phyloP scores from a whole-genome alignment of 2,888 invertebrate species.

The Halictus ligatus region DNA sequence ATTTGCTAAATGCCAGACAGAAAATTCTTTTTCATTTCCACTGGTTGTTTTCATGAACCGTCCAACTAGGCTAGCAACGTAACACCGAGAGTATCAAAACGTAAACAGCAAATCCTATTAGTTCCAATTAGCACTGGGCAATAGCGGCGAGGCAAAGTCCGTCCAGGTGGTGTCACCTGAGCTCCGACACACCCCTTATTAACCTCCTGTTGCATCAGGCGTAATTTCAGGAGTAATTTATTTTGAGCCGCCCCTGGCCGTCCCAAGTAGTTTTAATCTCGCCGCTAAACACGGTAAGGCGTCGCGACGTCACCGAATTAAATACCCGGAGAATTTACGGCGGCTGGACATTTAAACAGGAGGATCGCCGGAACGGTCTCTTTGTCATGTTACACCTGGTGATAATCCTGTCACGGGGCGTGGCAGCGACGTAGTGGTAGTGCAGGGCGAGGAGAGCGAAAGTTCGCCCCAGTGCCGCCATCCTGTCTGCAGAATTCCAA shows the following conservation, averaged over 20 bases:
- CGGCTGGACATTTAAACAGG: conserved; percentile 35
- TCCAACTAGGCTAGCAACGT: not conserved
- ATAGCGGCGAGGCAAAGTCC: not conserved
- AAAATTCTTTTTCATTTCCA: not conserved
- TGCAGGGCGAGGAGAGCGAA: conserved; percentile 75
- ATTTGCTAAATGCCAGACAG: no score
- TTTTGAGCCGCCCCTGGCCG: not conserved
- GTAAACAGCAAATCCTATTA: not conserved
- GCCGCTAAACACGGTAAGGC: not conserved
- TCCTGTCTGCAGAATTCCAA: conserved; percentile 78
- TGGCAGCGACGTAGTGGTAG: conserved; percentile 70
- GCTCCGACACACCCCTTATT: conserved; percentile 7
- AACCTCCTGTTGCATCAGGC: conserved; percentile 42
- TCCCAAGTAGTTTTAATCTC: not conserved
- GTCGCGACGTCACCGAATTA: conserved; percentile 21
- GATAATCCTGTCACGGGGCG: conserved; percentile 57
- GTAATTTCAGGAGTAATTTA: no score
- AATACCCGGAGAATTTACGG: conserved; percentile 28
- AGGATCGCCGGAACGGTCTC: not conserved
- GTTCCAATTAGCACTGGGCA: not conserved
- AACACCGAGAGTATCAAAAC: not conserved
- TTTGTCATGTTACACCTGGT: conserved; percentile 46
- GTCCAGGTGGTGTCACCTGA: not conserved
- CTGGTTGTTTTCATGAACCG: not conserved
- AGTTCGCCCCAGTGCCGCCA: conserved; percentile 78